Evolutionary conservation across 2,888 invertebrate species (phyloP).

Genomic region (Trachelus troglodyta): DNA sequence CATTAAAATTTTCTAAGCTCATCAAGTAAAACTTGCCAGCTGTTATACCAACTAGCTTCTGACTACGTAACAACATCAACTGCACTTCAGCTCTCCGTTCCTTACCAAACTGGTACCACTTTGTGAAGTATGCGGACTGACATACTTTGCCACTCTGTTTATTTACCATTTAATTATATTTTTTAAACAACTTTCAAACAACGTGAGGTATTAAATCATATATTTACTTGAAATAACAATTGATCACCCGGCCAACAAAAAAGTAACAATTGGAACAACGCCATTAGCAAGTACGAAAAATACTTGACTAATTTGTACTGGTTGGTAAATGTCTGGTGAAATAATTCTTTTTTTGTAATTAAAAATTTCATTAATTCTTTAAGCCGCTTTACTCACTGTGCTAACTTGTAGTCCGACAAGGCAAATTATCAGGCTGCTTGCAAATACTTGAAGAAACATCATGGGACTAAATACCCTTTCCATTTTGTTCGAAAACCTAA

Average conservation of each 20-base stretch:
- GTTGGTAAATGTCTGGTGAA: conserved; percentile 33
- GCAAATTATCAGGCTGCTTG: conserved; percentile 49
- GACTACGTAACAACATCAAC: conserved; percentile 44
- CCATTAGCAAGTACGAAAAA: conserved; percentile 47
- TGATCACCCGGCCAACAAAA: conserved; percentile 53
- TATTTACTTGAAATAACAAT: conserved; percentile 40
- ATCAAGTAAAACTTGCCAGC: conserved; percentile 50
- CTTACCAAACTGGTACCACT: conserved; percentile 41
- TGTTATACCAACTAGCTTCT: conserved; percentile 44
- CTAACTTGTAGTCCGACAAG: conserved; percentile 49
- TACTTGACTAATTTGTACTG: conserved; percentile 39
- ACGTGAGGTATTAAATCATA: background rate
- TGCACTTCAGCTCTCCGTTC: conserved; percentile 32
- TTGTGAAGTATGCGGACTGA: conserved; percentile 37
- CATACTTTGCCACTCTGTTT: conserved; percentile 23
- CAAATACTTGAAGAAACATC: conserved; percentile 46
- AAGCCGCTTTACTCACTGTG: conserved; percentile 30
- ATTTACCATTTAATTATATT: background rate
- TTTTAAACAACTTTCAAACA: background rate
- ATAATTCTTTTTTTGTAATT: conserved; percentile 5
- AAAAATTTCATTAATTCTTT: background rate
- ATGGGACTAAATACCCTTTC: conserved; percentile 46
- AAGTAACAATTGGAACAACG: conserved; percentile 48
- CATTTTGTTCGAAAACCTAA: conserved; percentile 48
- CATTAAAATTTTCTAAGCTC: conserved; percentile 46